These are phyloP conservation scores for Agonopterix heracliana DNA, from an alignment of 2,888 invertebrate species.

Conservation along the genomic window DNA sequence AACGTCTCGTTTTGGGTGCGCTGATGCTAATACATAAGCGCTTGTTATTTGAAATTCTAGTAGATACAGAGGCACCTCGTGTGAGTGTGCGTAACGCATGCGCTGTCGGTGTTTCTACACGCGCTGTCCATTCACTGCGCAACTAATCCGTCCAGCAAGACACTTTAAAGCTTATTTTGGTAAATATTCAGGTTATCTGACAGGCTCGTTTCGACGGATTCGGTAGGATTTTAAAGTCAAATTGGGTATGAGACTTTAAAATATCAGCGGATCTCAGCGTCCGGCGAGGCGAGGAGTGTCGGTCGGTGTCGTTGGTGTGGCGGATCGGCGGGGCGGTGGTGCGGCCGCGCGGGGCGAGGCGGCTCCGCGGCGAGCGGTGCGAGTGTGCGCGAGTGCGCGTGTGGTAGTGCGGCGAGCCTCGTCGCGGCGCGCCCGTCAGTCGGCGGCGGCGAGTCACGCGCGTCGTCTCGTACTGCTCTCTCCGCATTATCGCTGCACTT, in stretches of 20 bases:
- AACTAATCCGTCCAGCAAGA: constrained; percentile 49
- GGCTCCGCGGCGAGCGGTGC: constrained; percentile 21
- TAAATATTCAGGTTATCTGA: constrained; percentile 54
- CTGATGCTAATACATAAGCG: constrained; percentile 19
- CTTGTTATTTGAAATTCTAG: constrained; percentile 20
- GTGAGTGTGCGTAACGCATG: constrained; percentile 65
- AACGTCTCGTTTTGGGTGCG: constrained; percentile 28
- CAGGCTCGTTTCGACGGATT: constrained; percentile 43
- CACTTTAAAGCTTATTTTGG: constrained; percentile 40
- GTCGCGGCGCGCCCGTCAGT: constrained; percentile 72
- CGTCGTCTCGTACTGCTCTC: constrained; percentile 62
- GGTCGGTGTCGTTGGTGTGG: constrained; percentile 16
- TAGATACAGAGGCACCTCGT: constrained; percentile 30
- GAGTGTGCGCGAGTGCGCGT: constrained; percentile 55
- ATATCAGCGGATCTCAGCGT: constrained; percentile 53
- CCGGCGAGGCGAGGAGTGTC: constrained; percentile 34
- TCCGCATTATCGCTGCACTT: constrained; percentile 45
- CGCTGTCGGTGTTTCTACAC: constrained; percentile 51
- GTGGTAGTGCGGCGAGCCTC: constrained; percentile 58
- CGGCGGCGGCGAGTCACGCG: constrained; percentile 73
- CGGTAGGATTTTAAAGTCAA: constrained; percentile 69
- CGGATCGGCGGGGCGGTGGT: constrained; percentile 14
- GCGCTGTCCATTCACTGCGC: constrained; percentile 66
- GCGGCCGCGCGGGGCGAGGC: constrained; percentile 24
- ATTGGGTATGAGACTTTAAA: constrained; percentile 63